Conservation (phyloP, 2,797 vertebrate species). For the Gorsachius magnificus region DNA sequence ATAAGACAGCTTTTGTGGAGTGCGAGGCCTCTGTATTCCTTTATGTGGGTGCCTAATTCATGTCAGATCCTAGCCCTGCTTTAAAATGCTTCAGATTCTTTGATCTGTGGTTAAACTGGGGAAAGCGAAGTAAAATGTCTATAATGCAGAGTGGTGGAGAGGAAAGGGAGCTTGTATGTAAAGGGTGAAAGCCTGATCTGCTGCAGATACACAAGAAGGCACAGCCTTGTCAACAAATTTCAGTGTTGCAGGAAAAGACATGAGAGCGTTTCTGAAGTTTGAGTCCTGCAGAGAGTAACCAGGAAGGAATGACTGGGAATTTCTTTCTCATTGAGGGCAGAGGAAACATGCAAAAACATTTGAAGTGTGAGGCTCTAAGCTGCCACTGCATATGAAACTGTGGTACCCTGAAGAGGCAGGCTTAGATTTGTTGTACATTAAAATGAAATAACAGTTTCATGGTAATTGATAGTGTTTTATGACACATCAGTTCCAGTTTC, state of each 20-base stretch:
- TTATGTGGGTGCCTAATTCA: not conserved
- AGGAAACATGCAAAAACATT: not conserved
- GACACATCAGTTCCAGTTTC: conserved; percentile 67
- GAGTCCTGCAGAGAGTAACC: not conserved
- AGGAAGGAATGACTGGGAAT: not conserved
- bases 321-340: not conserved
- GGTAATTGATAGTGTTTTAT: conserved; percentile 60
- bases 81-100: not conserved
- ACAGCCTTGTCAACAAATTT: not conserved
- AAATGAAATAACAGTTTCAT: conserved; percentile 49
- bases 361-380: not conserved
- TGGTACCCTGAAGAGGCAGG: not conserved
- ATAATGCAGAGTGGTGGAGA: not conserved
- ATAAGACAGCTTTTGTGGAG: not conserved
- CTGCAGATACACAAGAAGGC: not conserved
- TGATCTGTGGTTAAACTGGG: not conserved
- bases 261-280: not conserved
- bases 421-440: conserved; percentile 38
- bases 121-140: not conserved
- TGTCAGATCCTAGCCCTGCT: not conserved
- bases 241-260: not conserved
- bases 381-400: not conserved
- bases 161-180: not conserved
- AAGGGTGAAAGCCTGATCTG: not conserved
- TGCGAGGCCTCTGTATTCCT: not conserved